A percentile compares a stretch with the other conserved stretches of the same genome.
Evolutionary conservation across 2,797 vertebrate genomes (phyloP).

Genomic region (Hafferia zeledoni): DNA sequence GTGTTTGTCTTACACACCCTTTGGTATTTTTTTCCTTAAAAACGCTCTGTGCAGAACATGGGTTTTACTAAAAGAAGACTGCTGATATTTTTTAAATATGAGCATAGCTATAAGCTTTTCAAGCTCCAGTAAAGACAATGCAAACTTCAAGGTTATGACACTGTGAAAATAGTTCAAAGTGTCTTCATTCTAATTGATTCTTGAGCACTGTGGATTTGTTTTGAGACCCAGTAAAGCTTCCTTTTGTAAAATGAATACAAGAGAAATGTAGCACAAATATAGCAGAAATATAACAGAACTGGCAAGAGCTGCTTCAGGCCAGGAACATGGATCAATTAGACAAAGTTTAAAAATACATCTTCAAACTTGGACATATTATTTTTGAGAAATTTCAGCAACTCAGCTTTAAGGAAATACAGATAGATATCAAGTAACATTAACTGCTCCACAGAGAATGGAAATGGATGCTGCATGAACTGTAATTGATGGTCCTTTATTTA

Average conservation of each 20-base stretch:
- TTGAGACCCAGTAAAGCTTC: neutral
- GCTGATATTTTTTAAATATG: neutral
- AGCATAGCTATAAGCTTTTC: neutral
- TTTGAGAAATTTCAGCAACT: neutral
- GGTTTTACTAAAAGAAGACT: neutral
- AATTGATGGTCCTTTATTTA: neutral
- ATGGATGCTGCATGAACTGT: neutral
- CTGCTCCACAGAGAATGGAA: neutral
- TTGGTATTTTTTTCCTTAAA: neutral
- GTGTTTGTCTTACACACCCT: neutral
- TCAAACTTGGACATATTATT: neutral
- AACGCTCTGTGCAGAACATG: neutral
- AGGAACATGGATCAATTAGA: neutral
- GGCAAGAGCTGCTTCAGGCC: neutral
- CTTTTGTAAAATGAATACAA: neutral
- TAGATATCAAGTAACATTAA: neutral
- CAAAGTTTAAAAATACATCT: neutral
- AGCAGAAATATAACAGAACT: neutral
- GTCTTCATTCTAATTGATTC: neutral
- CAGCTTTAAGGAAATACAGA: neutral
- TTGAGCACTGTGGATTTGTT: neutral
- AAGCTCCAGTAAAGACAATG: neutral
- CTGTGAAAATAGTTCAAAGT: neutral
- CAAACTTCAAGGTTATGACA: neutral
- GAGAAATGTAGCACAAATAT: neutral